Conservation (phyloP, 37 sponge, comb jelly and placozoan genomes). For the Mnemiopsis leidyi region DNA sequence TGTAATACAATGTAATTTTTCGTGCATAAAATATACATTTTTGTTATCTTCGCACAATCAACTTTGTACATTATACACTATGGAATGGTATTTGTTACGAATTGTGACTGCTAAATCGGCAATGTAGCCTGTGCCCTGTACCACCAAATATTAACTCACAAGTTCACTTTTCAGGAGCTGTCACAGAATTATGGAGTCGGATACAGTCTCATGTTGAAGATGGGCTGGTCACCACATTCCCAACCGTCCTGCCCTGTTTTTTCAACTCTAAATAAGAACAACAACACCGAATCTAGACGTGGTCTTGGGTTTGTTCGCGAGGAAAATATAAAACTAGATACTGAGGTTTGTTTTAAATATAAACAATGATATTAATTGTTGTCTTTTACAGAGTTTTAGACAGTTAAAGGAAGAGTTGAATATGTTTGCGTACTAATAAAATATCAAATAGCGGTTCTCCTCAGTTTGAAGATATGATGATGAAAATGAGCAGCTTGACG, state of each 20-base stretch:
- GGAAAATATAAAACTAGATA: neutral
- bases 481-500: neutral
- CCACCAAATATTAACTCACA: too few relatives aligned
- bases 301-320: slow-evolving; percentile 36
- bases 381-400: too few relatives aligned
- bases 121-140: too few relatives aligned
- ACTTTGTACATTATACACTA: too few relatives aligned
- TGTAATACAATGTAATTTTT: neutral
- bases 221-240: neutral
- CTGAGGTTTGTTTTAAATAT: slow-evolving; percentile 25
- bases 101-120: too few relatives aligned
- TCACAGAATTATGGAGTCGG: slow-evolving; percentile 23
- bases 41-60: too few relatives aligned
- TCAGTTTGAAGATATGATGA: slow-evolving; percentile 61
- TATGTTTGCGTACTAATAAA: too few relatives aligned
- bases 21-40: neutral
- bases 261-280: neutral
- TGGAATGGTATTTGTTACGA: too few relatives aligned
- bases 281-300: neutral
- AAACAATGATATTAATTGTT: too few relatives aligned
- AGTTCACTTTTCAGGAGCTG: too few relatives aligned
- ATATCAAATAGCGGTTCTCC: too few relatives aligned
- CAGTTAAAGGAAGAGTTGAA: too few relatives aligned
- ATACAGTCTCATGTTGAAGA: neutral
- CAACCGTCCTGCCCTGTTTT: neutral